phyloP scores from a whole-genome alignment of 2,888 invertebrate species.

The Philhelius pedissequus region DNA sequence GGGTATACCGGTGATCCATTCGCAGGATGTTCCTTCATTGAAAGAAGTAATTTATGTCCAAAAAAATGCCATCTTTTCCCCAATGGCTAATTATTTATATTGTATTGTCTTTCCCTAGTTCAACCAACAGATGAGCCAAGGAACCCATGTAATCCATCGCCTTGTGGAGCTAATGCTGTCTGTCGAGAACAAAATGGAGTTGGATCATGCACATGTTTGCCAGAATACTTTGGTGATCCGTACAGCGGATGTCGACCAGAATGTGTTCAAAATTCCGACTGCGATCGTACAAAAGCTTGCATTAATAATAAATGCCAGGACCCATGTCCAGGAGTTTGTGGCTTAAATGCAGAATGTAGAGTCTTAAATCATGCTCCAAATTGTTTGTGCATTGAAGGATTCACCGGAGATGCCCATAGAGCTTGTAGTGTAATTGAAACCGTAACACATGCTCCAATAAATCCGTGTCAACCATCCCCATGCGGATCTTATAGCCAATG shows the following conservation, averaged over 20 bases:
- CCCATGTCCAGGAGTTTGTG: constrained; percentile 89
- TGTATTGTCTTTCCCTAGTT: constrained; percentile 68
- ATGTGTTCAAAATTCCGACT: constrained; percentile 89
- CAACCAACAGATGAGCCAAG: constrained; percentile 81
- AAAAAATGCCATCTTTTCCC: not conserved
- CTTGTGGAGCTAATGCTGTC: constrained; percentile 89
- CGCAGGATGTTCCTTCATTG: constrained; percentile 83
- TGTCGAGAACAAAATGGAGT: constrained; percentile 87
- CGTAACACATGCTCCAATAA: constrained; percentile 73
- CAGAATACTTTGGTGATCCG: constrained; percentile 88
- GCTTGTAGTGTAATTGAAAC: constrained; percentile 80
- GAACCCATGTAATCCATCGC: constrained; percentile 88
- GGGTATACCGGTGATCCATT: constrained; percentile 90
- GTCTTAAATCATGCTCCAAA: constrained; percentile 88
- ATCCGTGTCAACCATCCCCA: constrained; percentile 83
- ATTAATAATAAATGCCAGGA: constrained; percentile 88
- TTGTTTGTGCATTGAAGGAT: constrained; percentile 87
- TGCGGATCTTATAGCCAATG: constrained; percentile 85
- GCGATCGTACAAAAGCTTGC: constrained; percentile 86
- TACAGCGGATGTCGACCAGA: constrained; percentile 89
- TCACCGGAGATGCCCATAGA: constrained; percentile 85
- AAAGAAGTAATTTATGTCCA: constrained; percentile 76
- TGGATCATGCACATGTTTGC: constrained; percentile 87
- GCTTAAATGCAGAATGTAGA: constrained; percentile 87
- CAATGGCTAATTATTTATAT: constrained; percentile 24